A percentile compares a stretch with the other conserved stretches of the same genome.
Evolutionary conservation across 2,113 vertebrate species (phyloP).

Genomic region (Falco punctatus): DNA sequence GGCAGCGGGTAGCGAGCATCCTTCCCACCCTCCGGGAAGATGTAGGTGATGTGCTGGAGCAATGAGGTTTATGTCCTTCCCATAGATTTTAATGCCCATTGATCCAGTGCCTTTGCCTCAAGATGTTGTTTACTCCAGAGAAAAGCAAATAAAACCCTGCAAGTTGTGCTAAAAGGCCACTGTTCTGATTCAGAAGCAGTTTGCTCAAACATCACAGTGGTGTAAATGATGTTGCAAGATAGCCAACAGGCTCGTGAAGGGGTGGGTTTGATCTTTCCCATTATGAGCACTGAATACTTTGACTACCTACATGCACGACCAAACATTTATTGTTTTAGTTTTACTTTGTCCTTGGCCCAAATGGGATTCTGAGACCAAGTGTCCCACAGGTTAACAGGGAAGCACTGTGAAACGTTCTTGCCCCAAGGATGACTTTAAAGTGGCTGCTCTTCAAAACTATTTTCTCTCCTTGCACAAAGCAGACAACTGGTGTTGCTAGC

Average conservation of each 20-base stretch:
- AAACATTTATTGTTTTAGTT: not conserved
- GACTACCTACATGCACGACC: accelerated
- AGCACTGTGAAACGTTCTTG: not conserved
- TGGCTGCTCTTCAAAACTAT: not conserved
- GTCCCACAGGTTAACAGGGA: not conserved
- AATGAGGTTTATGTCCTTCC: not conserved
- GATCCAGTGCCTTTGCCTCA: not conserved
- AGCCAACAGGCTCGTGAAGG: not conserved
- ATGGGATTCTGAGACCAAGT: not conserved
- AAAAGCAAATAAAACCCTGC: not conserved
- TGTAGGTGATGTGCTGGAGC: not conserved
- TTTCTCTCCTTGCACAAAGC: not conserved
- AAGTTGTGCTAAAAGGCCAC: not conserved
- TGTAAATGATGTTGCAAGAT: not conserved
- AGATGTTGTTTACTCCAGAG: not conserved
- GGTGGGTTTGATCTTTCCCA: not conserved
- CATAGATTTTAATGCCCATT: not conserved
- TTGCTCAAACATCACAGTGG: not conserved
- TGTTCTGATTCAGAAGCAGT: not conserved
- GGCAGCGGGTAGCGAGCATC: not conserved
- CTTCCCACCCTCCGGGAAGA: not conserved
- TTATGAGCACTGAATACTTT: not conserved
- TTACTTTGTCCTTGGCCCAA: not conserved
- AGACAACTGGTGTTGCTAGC: not conserved
- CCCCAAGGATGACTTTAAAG: not conserved